Evolutionary conservation across 2,888 invertebrate species (phyloP).

Genomic region (Hofmannophila pseudospretella): DNA sequence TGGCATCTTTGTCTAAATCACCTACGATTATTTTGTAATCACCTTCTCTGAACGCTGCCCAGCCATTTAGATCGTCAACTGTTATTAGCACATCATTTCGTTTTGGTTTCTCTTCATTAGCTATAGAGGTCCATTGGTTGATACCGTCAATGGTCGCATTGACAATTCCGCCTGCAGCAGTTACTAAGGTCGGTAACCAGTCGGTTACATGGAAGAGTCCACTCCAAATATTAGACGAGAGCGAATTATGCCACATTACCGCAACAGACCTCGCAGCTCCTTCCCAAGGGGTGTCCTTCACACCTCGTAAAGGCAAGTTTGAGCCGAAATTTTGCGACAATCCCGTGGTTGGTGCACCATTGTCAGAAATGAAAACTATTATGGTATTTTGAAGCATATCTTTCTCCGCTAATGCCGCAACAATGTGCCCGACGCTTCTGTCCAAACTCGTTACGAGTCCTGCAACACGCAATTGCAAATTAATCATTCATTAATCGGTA

Average conservation of each 20-base stretch:
- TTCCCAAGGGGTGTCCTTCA: slow-evolving; percentile 88
- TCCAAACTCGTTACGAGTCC: slow-evolving; percentile 85
- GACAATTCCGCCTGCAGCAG: slow-evolving; percentile 36
- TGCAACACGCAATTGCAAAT: slow-evolving; percentile 24
- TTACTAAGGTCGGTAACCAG: slow-evolving; percentile 84
- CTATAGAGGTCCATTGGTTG: slow-evolving; percentile 79
- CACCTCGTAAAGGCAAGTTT: slow-evolving; percentile 85
- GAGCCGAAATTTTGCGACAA: slow-evolving; percentile 80
- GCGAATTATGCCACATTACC: slow-evolving; percentile 75
- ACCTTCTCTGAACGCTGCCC: slow-evolving; percentile 41
- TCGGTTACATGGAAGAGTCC: slow-evolving; percentile 85
- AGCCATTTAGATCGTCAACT: slow-evolving; percentile 61
- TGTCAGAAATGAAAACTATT: slow-evolving; percentile 89
- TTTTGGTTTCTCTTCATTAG: slow-evolving; percentile 44
- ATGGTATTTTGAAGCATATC: slow-evolving; percentile 86
- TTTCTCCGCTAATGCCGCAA: slow-evolving; percentile 80
- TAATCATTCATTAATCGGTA: not conserved
- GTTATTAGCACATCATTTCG: slow-evolving; percentile 72
- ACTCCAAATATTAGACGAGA: slow-evolving; percentile 72
- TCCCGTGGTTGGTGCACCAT: slow-evolving; percentile 86
- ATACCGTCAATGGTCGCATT: slow-evolving; percentile 75
- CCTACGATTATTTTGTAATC: slow-evolving; percentile 37
- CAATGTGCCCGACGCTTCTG: slow-evolving; percentile 84
- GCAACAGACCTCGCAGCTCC: slow-evolving; percentile 86
- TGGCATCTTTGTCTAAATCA: slow-evolving; percentile 22